Base-by-base conservation (phyloP, 1,140 invertebrate genomes). In the Drosophila miranda region DNA sequence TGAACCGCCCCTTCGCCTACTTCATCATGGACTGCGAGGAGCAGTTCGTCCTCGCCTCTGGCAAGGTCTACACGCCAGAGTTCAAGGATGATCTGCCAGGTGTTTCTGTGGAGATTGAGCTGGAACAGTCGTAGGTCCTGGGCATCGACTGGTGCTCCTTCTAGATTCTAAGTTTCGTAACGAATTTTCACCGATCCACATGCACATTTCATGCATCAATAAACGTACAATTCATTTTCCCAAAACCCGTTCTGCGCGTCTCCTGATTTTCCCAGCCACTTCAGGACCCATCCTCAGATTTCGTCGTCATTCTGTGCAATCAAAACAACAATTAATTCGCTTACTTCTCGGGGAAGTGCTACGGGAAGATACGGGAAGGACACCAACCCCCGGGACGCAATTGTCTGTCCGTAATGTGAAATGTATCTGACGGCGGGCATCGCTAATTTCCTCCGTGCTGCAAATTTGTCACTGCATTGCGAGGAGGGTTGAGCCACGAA, bases 1-100 rank as follows among this genome's bases (percentile, higher is more conserved):
- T 93, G 2, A 93, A 95, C 61, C 93, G 93, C 71, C 94, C 95
- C 0, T 95, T 95, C 82, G 74, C 95, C 9, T 95, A 95, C 81
- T 94, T 94, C 77, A 93, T 96, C 26, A 78, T 93, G 13, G 94
- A 96, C 68, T 92, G 92, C 42, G 81, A 92, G 41, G 93, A 93
- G 51, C 92, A 94, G 28, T 91, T 94, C 6, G 92, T 95, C 2
- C 91, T 94, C 6, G 94, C 94, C 58, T 92, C 93, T 4, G 95
- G 95, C 54, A 94, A 93, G 79, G 77, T 94, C 21, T 91, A 90
- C 52, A 92, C 93, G 16, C 91, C 91, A 2, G 87, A 89, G 51
- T 53, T 80, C 7, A 78, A 89, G 54, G 87, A 89, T 9, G 89
- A 90, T 13, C 52, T 75, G 50, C 84, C 83, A 6, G 54, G 68